phyloP scores from a whole-genome alignment of 2,113 vertebrate species.

The Peromyscus californicus region DNA sequence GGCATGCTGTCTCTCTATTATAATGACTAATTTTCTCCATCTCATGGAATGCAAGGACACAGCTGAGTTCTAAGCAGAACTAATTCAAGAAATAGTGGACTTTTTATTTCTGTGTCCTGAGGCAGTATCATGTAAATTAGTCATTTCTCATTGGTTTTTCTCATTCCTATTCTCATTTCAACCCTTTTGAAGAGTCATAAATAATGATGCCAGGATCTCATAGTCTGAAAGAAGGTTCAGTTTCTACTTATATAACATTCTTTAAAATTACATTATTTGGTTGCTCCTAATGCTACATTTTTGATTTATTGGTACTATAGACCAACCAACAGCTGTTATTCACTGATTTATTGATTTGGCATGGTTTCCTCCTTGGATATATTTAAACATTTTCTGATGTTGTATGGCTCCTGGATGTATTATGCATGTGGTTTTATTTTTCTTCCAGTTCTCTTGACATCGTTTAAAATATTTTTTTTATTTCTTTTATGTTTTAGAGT shows the following conservation, averaged over 20 bases:
- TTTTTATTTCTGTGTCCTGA: background rate
- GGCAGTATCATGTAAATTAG: background rate
- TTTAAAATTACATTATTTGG: background rate
- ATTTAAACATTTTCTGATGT: background rate
- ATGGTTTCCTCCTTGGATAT: background rate
- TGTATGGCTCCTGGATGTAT: background rate
- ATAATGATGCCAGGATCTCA: background rate
- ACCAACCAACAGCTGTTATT: background rate
- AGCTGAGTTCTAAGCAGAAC: background rate
- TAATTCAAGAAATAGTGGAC: background rate
- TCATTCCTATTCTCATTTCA: background rate
- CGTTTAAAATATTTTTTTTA: background rate
- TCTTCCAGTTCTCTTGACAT: background rate
- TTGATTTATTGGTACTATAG: background rate
- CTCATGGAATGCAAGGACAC: background rate
- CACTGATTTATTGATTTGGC: background rate
- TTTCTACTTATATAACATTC: background rate
- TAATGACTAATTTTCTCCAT: background rate
- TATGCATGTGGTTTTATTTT: background rate
- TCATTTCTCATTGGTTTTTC: background rate
- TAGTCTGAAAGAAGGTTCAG: background rate
- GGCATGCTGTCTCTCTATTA: background rate
- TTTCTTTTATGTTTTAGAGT: background rate
- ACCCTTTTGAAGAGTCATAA: background rate
- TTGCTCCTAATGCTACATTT: background rate